Percentiles rank a stretch among this genome's conserved stretches.
Conservation (phyloP, 2,797 vertebrate genomes). For the Serranus cabrilla region DNA sequence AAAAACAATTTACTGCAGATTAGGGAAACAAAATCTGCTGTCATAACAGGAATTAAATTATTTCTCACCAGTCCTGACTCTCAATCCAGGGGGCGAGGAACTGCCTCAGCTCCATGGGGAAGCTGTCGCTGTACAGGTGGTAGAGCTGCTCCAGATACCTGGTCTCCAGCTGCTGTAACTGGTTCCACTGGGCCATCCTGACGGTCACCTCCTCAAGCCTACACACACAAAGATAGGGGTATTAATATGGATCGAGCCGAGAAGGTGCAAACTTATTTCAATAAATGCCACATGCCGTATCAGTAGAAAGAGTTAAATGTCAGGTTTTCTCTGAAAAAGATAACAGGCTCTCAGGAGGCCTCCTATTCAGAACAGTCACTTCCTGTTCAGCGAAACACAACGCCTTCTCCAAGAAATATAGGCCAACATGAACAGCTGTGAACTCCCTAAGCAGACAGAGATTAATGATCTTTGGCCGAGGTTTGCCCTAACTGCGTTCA, state of each 20-base stretch:
- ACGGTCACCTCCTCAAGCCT: slow-evolving; percentile 62
- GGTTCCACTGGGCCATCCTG: slow-evolving; percentile 99
- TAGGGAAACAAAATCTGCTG: background rate
- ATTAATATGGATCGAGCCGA: background rate
- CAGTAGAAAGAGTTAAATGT: slow-evolving; percentile 35
- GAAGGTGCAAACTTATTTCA: background rate
- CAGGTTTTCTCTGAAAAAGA: slow-evolving; percentile 54
- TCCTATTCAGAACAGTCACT: slow-evolving; percentile 55
- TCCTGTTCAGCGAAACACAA: slow-evolving; percentile 72
- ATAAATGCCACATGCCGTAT: background rate
- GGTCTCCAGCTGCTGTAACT: slow-evolving; percentile 98
- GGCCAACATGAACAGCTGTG: slow-evolving; percentile 55
- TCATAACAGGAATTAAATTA: background rate
- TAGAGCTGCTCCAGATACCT: slow-evolving; percentile 98
- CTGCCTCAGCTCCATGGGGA: slow-evolving; percentile 98
- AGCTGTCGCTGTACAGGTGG: slow-evolving; percentile 98
- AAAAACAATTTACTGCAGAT: background rate
- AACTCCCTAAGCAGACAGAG: slow-evolving; percentile 1
- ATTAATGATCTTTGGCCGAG: slow-evolving; percentile 24
- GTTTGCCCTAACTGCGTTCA: background rate
- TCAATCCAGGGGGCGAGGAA: slow-evolving; percentile 99
- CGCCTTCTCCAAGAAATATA: slow-evolving; percentile 52
- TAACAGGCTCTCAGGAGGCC: slow-evolving; percentile 27
- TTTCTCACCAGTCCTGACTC: slow-evolving; percentile 95
- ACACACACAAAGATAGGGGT: background rate